phyloP scores from a whole-genome alignment of 1,140 invertebrate species.

The Pseudobourletiella spinata region DNA sequence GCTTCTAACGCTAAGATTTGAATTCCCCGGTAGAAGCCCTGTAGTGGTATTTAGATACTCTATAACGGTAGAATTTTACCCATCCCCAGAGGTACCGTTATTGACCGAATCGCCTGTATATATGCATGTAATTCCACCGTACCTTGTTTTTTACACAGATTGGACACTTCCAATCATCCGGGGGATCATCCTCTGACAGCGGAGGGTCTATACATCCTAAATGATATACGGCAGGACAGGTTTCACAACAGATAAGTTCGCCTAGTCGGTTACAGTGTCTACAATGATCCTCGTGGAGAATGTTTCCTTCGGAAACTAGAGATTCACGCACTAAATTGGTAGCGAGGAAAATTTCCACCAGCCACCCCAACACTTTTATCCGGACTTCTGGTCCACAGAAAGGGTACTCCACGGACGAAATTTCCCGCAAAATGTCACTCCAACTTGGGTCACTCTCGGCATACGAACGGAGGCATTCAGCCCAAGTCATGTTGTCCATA shows the following conservation, averaged over 20 bases:
- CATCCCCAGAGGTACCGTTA: no score
- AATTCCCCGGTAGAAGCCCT: no score
- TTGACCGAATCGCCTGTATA: no score
- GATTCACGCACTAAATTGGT: constrained; percentile 87
- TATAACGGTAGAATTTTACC: no score
- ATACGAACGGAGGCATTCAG: constrained; percentile 78
- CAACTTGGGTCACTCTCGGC: constrained; percentile 64
- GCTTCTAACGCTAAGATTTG: no score
- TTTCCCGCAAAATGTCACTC: constrained; percentile 40
- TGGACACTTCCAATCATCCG: constrained; percentile 92
- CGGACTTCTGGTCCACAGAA: constrained; percentile 73
- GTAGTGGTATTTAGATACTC: no score
- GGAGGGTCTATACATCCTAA: constrained; percentile 91
- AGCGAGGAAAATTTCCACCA: constrained; percentile 89
- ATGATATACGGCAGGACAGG: constrained; percentile 93
- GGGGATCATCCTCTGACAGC: constrained; percentile 56
- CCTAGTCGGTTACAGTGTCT: constrained; percentile 87
- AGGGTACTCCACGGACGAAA: constrained; percentile 69
- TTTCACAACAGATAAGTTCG: constrained; percentile 91
- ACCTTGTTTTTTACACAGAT: constrained; percentile 86
- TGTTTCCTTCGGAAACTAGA: constrained; percentile 80
- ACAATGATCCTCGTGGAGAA: constrained; percentile 49
- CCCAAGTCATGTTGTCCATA: constrained; percentile 90
- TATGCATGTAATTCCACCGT: constrained; percentile 20
- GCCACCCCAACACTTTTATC: constrained; percentile 75